A percentile compares a stretch with the other conserved stretches of the same genome.
phyloP scores from a whole-genome alignment of 2,888 invertebrate genomes.

The Tryphoninae sp. region DNA sequence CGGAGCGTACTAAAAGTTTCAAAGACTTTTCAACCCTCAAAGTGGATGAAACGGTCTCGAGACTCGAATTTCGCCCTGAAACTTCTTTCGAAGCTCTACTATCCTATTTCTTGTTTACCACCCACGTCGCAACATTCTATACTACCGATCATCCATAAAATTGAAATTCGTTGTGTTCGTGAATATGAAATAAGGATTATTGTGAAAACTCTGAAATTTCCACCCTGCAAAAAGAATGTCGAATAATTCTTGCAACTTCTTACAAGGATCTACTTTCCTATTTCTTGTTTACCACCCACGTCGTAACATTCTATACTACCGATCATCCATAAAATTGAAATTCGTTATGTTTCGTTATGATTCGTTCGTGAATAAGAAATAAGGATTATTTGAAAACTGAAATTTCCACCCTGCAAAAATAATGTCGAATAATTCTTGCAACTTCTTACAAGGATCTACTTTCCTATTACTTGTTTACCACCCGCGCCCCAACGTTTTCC shows the following conservation, averaged over 20 bases:
- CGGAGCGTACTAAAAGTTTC: neutral
- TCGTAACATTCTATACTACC: slow-evolving; percentile 15
- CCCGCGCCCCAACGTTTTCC: neutral
- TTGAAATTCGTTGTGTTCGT: slow-evolving; percentile 11
- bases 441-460: slow-evolving; percentile 58
- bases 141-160: neutral
- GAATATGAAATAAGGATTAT: neutral
- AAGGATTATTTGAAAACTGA: neutral
- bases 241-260: slow-evolving; percentile 28
- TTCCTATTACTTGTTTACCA: slow-evolving; percentile 67
- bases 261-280: slow-evolving; percentile 63
- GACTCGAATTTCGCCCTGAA: neutral
- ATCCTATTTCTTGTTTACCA: slow-evolving; percentile 68
- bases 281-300: slow-evolving; percentile 64
- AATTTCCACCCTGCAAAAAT: neutral
- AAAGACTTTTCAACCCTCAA: slow-evolving; percentile 5
- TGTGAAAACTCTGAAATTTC: neutral
- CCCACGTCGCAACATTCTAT: slow-evolving; percentile 17
- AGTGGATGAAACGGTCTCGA: neutral
- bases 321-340: neutral
- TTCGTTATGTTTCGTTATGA: no score
- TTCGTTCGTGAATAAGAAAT: neutral
- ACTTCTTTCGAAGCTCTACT: slow-evolving; percentile 56
- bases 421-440: neutral
- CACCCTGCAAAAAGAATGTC: neutral